Conservation (phyloP, 2,888 invertebrate genomes). For the Leucophora obtusa region DNA sequence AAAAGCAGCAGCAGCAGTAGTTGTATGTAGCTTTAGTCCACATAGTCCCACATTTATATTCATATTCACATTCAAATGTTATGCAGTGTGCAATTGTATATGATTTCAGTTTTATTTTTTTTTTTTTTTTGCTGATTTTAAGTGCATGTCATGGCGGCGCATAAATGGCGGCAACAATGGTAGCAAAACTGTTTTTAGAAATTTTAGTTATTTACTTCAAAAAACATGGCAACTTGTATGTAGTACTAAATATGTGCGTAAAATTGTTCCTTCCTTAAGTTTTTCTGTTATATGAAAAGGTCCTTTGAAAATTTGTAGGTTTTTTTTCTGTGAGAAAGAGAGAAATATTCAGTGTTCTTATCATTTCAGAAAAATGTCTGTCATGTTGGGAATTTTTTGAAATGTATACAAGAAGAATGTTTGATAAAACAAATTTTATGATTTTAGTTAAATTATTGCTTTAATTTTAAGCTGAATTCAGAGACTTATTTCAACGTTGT, state of each 20-base stretch:
- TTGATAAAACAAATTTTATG: conserved; percentile 32
- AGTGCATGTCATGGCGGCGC: conserved; percentile 66
- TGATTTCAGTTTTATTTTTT: conserved; percentile 27
- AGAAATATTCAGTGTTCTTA: conserved; percentile 56
- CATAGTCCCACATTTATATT: conserved; percentile 43
- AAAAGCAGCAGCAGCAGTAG: conserved; percentile 13
- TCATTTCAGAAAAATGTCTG: conserved; percentile 51
- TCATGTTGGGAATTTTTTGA: conserved; percentile 49
- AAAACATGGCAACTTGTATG: conserved; percentile 45
- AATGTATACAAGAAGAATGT: conserved; percentile 25
- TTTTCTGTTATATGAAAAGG: conserved; percentile 13
- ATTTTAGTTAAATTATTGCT: background rate
- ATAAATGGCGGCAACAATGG: conserved; percentile 66
- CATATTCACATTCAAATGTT: conserved; percentile 63
- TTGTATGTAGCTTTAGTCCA: conserved; percentile 19
- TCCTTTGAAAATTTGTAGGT: background rate
- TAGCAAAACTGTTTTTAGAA: conserved; percentile 48
- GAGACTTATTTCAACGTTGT: no score
- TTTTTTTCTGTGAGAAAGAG: conserved; percentile 5
- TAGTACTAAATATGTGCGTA: conserved; percentile 47
- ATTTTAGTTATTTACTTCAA: conserved; percentile 53
- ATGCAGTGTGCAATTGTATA: conserved; percentile 45
- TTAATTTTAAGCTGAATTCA: no score
- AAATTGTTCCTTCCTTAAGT: conserved; percentile 31
- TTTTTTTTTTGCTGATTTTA: conserved; percentile 39